Evolutionary conservation across 2,888 invertebrate genomes (phyloP).

Genomic region (Andrena praecox): DNA sequence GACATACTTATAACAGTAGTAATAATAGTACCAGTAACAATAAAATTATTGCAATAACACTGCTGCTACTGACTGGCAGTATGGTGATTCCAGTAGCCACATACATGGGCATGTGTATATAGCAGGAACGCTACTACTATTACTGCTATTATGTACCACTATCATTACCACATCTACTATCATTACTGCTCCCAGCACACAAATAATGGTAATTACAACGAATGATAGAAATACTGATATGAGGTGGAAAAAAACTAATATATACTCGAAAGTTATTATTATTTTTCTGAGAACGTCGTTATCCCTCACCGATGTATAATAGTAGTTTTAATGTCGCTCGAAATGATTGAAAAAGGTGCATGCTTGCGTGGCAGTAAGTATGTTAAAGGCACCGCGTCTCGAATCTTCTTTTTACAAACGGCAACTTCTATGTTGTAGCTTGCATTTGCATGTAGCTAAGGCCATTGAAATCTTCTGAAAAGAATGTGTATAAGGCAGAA

Average conservation of each 20-base stretch:
- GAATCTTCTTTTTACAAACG: neutral
- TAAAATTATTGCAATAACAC: constrained; percentile 21
- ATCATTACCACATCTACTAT: neutral
- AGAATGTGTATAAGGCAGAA: constrained; percentile 31
- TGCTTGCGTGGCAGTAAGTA: constrained; percentile 74
- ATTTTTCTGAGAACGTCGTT: neutral
- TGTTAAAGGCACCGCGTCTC: constrained; percentile 72
- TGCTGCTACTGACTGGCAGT: constrained; percentile 5
- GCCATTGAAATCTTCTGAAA: constrained; percentile 41
- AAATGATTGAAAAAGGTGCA: constrained; percentile 38
- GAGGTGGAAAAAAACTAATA: constrained; percentile 1
- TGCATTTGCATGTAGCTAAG: neutral
- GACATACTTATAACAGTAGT: constrained; percentile 26
- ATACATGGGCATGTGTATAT: neutral
- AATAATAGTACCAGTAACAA: constrained; percentile 40
- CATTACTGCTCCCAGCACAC: neutral
- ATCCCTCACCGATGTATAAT: neutral
- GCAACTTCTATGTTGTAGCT: neutral
- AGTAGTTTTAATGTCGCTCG: constrained; percentile 1
- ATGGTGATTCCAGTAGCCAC: constrained; percentile 3
- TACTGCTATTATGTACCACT: neutral
- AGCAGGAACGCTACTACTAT: neutral
- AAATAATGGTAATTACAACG: neutral
- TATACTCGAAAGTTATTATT: neutral
- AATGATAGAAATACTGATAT: neutral